Conservation (phyloP, 2,888 invertebrate species). For the Hesperia comma region DNA sequence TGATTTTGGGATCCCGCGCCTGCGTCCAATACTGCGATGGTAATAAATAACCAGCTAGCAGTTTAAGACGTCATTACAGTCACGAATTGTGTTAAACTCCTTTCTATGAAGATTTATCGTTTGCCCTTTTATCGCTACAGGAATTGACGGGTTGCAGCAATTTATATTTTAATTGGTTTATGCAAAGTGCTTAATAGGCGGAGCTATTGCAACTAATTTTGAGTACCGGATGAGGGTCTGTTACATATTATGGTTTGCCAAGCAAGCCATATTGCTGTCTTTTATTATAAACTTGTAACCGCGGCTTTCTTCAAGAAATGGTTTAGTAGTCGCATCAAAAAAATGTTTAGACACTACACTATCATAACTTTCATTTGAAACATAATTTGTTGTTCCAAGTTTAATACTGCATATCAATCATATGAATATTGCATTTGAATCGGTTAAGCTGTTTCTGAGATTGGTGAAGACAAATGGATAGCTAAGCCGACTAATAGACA, state of each 20-base stretch:
- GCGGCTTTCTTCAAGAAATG: too few species aligned
- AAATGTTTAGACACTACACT: too few species aligned
- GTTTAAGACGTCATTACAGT: slow-evolving; percentile 62
- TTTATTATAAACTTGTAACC: background rate
- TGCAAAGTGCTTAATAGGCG: slow-evolving; percentile 28
- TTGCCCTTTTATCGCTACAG: slow-evolving; percentile 48
- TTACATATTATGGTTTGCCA: background rate
- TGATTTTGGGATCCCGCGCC: slow-evolving; percentile 26
- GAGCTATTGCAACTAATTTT: slow-evolving; percentile 5
- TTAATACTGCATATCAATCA: too few species aligned
- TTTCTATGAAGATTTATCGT: slow-evolving; percentile 65
- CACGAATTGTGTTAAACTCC: slow-evolving; percentile 72
- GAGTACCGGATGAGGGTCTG: background rate
- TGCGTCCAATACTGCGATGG: slow-evolving; percentile 40
- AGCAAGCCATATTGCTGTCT: background rate
- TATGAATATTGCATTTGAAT: too few species aligned
- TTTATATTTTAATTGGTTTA: slow-evolving; percentile 38
- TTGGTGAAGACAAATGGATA: too few species aligned
- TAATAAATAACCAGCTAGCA: slow-evolving; percentile 60
- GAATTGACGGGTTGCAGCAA: slow-evolving; percentile 37
- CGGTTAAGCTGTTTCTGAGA: too few species aligned
- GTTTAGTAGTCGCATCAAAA: too few species aligned
- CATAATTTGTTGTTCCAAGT: too few species aligned
- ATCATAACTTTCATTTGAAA: too few species aligned
- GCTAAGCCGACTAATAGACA: too few species aligned